Conservation (phyloP, 2,797 vertebrate genomes). For the Pipistrellus kuhlii region DNA sequence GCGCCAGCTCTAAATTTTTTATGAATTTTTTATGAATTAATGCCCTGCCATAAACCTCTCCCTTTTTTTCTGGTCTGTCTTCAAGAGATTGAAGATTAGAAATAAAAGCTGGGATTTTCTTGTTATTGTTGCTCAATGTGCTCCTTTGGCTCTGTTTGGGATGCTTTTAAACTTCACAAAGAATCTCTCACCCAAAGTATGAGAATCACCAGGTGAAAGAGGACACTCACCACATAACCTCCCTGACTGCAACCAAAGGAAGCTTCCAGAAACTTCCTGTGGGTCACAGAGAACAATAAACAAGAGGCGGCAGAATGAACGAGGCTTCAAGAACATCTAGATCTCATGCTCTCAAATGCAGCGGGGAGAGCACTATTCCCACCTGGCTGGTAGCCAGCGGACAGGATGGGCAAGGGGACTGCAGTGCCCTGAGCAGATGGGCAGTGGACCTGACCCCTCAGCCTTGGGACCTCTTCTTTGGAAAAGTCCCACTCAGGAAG, state of each 20-base stretch:
- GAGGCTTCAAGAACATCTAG: background rate
- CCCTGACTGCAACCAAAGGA: background rate
- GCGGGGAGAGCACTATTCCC: background rate
- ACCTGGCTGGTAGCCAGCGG: background rate
- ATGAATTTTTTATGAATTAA: background rate
- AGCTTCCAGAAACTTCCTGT: conserved; percentile 32
- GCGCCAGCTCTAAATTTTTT: background rate
- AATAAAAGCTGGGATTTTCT: background rate
- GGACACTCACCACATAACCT: background rate
- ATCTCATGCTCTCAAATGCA: background rate
- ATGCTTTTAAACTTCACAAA: conserved; percentile 40
- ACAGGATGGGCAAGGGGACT: no score
- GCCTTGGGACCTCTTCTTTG: no score
- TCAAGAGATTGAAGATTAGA: background rate
- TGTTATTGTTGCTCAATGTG: background rate
- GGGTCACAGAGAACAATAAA: background rate
- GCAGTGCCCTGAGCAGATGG: fast-evolving
- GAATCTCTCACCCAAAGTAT: background rate
- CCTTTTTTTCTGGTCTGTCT: background rate
- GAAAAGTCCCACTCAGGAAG: background rate
- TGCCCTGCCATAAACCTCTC: background rate
- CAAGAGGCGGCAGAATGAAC: background rate
- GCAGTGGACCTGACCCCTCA: background rate
- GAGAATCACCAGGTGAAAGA: background rate
- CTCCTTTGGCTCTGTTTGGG: background rate